These are phyloP conservation scores for Camelus bactrianus DNA, from an alignment of 2,113 vertebrate genomes.

Conservation along the genomic window DNA sequence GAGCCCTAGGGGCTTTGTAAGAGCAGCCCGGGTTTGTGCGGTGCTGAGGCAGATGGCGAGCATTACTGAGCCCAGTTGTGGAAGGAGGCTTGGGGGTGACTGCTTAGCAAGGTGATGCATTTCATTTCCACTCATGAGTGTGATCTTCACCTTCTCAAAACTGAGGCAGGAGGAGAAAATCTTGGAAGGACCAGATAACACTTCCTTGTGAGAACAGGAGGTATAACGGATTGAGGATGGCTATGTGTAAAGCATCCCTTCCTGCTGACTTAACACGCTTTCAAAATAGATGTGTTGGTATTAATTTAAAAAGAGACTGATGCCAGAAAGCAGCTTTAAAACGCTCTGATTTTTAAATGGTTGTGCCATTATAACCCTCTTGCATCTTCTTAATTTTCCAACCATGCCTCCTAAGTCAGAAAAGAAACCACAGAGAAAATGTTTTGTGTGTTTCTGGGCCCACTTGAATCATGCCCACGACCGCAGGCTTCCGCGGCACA, in stretches of 20 bases:
- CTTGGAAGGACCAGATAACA: neutral
- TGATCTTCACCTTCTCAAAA: slow-evolving; percentile 14
- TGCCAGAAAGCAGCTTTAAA: neutral
- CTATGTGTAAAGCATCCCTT: neutral
- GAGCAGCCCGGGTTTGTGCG: neutral
- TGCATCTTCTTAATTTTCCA: neutral
- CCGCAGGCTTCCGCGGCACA: neutral
- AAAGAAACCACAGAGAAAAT: neutral
- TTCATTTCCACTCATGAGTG: neutral
- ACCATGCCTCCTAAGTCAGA: neutral
- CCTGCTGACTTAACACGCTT: slow-evolving; percentile 7
- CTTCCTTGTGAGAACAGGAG: neutral
- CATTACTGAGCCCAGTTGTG: accelerated
- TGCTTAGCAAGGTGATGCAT: neutral
- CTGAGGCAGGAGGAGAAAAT: slow-evolving; percentile 31
- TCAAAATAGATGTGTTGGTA: slow-evolving; percentile 17
- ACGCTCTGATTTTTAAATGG: neutral
- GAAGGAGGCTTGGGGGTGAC: neutral
- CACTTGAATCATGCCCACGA: accelerated
- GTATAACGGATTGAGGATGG: neutral
- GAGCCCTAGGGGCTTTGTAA: neutral
- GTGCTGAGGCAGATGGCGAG: neutral
- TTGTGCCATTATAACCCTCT: neutral
- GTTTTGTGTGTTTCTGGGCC: neutral
- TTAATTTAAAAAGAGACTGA: neutral